phyloP scores from a whole-genome alignment of 2,888 invertebrate genomes.

The Folsomia manolachei region DNA sequence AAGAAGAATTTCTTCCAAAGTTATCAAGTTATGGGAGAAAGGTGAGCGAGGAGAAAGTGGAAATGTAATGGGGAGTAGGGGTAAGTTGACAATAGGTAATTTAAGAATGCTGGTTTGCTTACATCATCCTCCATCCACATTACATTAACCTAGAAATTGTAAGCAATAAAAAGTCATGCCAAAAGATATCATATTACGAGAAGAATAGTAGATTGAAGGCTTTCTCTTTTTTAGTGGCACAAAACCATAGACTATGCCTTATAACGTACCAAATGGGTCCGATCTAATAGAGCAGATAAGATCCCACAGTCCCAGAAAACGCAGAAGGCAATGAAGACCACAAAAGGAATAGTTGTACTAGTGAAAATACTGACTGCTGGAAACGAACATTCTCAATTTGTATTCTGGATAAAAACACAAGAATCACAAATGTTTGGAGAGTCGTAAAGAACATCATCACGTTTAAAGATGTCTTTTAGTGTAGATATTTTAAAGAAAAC shows the following conservation, averaged over 20 bases:
- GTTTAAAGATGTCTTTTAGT: too few species aligned
- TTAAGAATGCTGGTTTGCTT: neutral
- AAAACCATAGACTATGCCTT: neutral
- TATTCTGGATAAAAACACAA: neutral
- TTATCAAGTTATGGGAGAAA: neutral
- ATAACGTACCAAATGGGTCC: constrained; percentile 26
- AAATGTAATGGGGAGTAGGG: neutral
- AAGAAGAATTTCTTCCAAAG: neutral
- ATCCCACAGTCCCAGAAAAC: constrained; percentile 9
- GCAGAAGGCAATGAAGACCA: neutral
- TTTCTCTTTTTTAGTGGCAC: neutral
- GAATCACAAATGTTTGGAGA: neutral
- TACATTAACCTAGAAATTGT: neutral
- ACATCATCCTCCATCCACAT: neutral
- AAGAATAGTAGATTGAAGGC: too few species aligned
- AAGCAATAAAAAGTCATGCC: neutral
- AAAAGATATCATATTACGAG: neutral
- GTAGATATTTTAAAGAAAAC: too few species aligned
- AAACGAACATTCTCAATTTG: neutral
- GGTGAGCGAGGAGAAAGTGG: neutral
- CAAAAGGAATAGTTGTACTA: neutral
- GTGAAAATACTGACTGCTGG: too few species aligned
- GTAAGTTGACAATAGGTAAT: neutral
- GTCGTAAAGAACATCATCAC: too few species aligned
- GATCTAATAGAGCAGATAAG: constrained; percentile 23